Conservation (phyloP, 2,113 vertebrate species). For the Rynchops niger region DNA sequence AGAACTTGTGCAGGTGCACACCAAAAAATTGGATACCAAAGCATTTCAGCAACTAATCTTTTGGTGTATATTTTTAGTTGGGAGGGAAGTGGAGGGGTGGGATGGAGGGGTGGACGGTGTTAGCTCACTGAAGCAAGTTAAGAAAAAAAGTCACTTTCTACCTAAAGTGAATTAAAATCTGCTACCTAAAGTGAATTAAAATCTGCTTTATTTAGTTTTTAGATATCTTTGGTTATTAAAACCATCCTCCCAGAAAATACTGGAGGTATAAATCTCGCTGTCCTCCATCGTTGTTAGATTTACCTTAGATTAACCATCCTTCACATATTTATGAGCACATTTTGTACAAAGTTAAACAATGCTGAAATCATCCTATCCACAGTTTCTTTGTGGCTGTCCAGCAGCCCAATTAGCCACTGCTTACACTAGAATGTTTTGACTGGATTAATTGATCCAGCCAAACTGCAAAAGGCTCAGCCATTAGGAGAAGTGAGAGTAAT, state of each 20-base stretch:
- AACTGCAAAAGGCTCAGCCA: not conserved
- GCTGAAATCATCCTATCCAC: not conserved
- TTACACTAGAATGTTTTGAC: not conserved
- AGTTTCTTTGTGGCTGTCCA: not conserved
- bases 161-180: not conserved
- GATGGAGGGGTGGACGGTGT: not conserved
- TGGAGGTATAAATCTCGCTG: not conserved
- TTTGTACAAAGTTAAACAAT: not conserved
- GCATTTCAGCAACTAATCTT: not conserved
- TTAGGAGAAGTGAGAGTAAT: accelerated
- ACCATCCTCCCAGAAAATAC: not conserved
- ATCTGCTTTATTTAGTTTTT: not conserved
- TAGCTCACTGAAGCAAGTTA: not conserved
- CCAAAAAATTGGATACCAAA: not conserved
- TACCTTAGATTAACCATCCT: not conserved
- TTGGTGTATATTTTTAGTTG: not conserved
- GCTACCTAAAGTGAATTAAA: not conserved
- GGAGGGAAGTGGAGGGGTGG: accelerated
- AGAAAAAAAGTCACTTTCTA: not conserved
- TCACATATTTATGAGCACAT: not conserved
- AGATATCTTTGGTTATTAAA: not conserved
- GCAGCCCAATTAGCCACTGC: not conserved
- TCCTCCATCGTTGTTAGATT: not conserved
- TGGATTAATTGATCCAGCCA: not conserved
- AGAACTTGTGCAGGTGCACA: not conserved